Percentiles rank a stretch among this genome's conserved stretches.
Conservation (phyloP, 2,113 vertebrate species). For the Carollia perspicillata region DNA sequence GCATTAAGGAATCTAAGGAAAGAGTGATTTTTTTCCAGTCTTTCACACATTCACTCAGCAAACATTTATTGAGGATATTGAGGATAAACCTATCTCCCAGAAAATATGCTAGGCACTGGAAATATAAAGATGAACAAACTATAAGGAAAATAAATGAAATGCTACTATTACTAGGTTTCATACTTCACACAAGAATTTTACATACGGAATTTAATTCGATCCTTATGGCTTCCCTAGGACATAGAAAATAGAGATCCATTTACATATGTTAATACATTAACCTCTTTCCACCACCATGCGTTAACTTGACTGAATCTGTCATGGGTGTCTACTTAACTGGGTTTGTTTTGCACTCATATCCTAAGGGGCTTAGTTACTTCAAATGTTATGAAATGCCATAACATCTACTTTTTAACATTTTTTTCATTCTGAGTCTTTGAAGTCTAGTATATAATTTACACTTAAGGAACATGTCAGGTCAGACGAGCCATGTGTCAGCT, state of each 20-base stretch:
- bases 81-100: constrained; percentile 21
- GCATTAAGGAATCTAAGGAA: constrained; percentile 29
- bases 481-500: background rate
- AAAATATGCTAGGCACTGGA: background rate
- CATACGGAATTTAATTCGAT: constrained; percentile 12
- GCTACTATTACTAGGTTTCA: background rate
- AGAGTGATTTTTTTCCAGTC: constrained; percentile 15
- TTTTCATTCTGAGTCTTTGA: constrained; percentile 39
- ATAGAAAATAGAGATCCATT: constrained; percentile 1
- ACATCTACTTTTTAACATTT: background rate
- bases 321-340: background rate
- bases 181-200: constrained; percentile 26
- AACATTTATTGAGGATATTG: background rate
- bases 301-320: background rate
- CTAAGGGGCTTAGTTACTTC: background rate
- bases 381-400: background rate
- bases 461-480: background rate
- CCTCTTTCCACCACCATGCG: background rate
- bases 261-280: constrained; percentile 21
- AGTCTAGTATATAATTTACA: background rate
- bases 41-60: constrained; percentile 12
- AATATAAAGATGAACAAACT: constrained; percentile 17
- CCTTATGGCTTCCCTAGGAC: background rate
- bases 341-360: background rate
- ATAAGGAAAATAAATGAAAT: constrained; percentile 15